Evolutionary conservation across 2,797 vertebrate species (phyloP), one percentile per base, ranked within the genome.

Genomic region (Glossophaga mutica): DNA sequence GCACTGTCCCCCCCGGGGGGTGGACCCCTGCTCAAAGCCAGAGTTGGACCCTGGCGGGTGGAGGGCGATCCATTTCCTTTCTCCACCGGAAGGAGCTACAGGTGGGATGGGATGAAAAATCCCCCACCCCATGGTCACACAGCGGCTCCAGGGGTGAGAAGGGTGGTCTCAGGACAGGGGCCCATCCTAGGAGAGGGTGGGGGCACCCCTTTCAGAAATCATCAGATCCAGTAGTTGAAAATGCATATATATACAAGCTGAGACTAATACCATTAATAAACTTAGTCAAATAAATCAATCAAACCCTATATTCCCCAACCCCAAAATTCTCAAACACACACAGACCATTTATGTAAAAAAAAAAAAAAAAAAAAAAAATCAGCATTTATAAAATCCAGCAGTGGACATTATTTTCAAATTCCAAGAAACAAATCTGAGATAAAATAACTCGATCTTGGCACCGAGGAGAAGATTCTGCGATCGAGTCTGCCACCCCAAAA

Each of bases 291-390:
- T 4, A n/a, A 24, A 32, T 34, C 10, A 0, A n/a, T 62, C 44
- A 39, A 32, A 18, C 9, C 29, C 26, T 32, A 14, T 7, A 11
- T 44, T 55, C 32, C 7, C 12, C 8, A 15, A 11, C 9, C 12
- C 39, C 19, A 6, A 52, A 52, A 12, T 26, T 37, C 34, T 83
- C 32, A 26, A 8, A 71, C n/a, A 79, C 24, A 4, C 21, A 11
- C 1, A 18, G 34, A 57, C 55, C 70, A 46, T 32, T 71, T 55
- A 37, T 59, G 24, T 12, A 2, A 2, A 73, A 87, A 79, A n/a
- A 57, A 87, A 79, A n/a, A 57, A 87, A 79, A n/a, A 57, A 87
- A 79, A n/a, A 57, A n/a, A 87, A 79, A n/a, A 57, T 71, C 32
- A 57, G 15, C 48, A 57, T 67, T 94, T 68, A 16, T 14, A 77